These are phyloP conservation scores for Campylomormyrus numenius DNA, from an alignment of 2,113 vertebrate genomes.

Conservation along the genomic window DNA sequence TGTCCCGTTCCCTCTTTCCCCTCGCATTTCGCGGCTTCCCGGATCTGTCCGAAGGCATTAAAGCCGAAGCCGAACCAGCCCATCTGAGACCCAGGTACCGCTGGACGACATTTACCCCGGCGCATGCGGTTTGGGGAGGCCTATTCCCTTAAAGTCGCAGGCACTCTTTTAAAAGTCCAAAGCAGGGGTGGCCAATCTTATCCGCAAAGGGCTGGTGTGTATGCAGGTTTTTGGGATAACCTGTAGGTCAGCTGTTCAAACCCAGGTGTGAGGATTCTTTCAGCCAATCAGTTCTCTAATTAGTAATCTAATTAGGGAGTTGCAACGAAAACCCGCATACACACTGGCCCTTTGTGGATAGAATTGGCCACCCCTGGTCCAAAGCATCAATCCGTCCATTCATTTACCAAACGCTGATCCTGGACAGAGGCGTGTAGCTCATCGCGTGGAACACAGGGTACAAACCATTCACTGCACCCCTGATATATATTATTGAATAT, in stretches of 20 bases:
- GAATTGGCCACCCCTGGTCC: too few relatives aligned
- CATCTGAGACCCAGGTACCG: slow-evolving; percentile 33
- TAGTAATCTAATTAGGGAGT: too few relatives aligned
- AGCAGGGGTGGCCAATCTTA: background rate
- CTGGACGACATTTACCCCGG: background rate
- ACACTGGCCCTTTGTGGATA: too few relatives aligned
- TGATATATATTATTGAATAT: background rate
- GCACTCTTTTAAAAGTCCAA: background rate
- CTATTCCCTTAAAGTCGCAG: background rate
- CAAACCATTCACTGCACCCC: background rate
- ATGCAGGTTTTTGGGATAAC: too few relatives aligned
- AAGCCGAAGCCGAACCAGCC: slow-evolving; percentile 77
- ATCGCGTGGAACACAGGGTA: background rate
- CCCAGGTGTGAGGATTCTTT: too few relatives aligned
- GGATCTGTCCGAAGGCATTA: slow-evolving; percentile 67
- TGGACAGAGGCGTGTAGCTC: background rate
- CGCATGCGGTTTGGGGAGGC: background rate
- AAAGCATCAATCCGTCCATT: background rate
- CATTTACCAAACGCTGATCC: background rate
- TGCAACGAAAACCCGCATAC: too few relatives aligned
- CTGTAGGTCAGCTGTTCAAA: too few relatives aligned
- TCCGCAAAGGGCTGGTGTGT: too few relatives aligned
- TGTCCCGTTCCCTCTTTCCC: background rate
- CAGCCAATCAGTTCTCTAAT: too few relatives aligned
- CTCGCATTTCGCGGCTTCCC: background rate